Base-by-base conservation (phyloP, 2,888 invertebrate genomes). In the Sabellastarte sp. region DNA sequence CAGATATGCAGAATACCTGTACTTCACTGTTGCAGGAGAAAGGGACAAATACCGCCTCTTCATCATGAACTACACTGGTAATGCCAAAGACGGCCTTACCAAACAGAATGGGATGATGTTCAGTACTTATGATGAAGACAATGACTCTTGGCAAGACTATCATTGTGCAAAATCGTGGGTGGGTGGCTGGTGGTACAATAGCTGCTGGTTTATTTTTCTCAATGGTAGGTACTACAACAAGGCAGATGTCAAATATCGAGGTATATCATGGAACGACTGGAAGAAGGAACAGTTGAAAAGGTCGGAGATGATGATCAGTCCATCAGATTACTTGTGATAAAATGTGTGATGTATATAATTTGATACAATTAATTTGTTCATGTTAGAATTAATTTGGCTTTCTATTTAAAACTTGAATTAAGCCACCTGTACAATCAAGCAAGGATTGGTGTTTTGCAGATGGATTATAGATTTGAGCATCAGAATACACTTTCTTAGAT, bases 171-270 rank as follows among this genome's bases (percentile, higher is more conserved):
- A 26, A 26, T 93, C 93, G 85, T 95, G 95, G 87, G 92, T 92
- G 81, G 94, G 93, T 26, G 95, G 95, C 50, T 95, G 95, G 95
- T 95, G 95, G 95, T 95, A 91, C 86, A 92, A 93, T 66, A 93
- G 94, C 84, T 95, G 95, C 85, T 95, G 95, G 84, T 93, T 93
- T 78, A 93, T 92, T 30, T 94, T 95, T 85, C 88, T 95, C 69
- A 95, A 95, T 81, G 95, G 95, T 20, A 90, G 91, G 74, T 94
- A 93, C 84, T 90, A 90, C 72, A 87, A 82, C 67, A 71, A 70
- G 10, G 77, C 80, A 1, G 71, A 76, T 50, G 77, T 78, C 2
- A 63, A 73, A 41, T 78, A 76, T 65, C 68, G 77, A 26, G 81
- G 81, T 2, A 77, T 82, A 51, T 74, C 81, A 3, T 82, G 82